Percentiles rank a stretch among this genome's conserved stretches.
These are phyloP conservation scores for Megalops atlanticus DNA, from an alignment of 2,113 vertebrate genomes.

Conservation along the genomic window DNA sequence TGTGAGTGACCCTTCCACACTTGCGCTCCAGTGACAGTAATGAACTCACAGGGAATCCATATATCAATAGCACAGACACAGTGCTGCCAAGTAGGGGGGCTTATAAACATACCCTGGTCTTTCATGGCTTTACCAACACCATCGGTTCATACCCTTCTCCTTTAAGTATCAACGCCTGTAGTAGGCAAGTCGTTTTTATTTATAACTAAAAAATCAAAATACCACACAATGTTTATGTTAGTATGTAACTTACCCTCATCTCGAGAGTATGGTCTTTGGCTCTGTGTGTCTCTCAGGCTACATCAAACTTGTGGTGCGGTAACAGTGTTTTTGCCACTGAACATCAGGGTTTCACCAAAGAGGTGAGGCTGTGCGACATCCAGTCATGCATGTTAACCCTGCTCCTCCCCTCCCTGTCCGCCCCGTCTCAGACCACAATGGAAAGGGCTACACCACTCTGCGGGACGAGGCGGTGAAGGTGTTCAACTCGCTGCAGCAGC, in stretches of 20 bases:
- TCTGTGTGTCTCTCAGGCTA: no score
- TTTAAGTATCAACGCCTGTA: not conserved
- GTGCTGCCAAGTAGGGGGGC: not conserved
- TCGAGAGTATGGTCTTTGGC: no score
- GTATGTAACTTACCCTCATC: no score
- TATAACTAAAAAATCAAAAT: no score
- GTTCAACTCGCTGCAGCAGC: constrained; percentile 93
- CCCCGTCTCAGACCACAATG: constrained; percentile 68
- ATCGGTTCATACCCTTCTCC: not conserved
- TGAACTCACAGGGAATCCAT: no score
- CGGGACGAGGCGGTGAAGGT: constrained; percentile 91
- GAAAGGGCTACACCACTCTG: constrained; percentile 82
- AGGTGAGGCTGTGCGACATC: not conserved
- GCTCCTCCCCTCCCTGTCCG: constrained; percentile 8
- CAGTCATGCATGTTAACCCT: not conserved
- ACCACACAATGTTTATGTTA: no score
- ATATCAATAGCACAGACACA: not conserved
- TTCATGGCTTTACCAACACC: no score
- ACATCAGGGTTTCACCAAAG: no score
- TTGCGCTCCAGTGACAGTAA: not conserved
- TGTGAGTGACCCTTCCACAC: constrained; percentile 70
- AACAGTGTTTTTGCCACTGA: no score
- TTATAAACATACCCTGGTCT: not conserved
- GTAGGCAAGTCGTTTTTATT: not conserved
- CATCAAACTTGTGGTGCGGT: no score